Percentiles rank a stretch among this genome's conserved stretches.
Evolutionary conservation across 2,888 invertebrate species (phyloP).

Genomic region (Troglohyphantes excavatus): DNA sequence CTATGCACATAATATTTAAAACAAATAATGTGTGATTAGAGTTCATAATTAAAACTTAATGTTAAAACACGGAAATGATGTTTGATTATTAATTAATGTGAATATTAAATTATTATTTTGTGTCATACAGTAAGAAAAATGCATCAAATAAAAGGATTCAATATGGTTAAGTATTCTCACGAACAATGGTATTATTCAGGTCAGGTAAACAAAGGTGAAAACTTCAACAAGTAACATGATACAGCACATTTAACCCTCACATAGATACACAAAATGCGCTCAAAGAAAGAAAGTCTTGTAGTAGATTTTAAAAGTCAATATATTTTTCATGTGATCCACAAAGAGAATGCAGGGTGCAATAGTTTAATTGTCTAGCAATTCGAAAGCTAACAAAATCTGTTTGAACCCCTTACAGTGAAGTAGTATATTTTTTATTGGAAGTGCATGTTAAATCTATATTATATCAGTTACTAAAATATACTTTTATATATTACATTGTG

Average conservation of each 20-base stretch:
- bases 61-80: not conserved
- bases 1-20: not conserved
- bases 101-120: not conserved
- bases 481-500: not conserved
- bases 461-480: not conserved
- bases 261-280: not conserved
- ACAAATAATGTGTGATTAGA: not conserved
- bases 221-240: not conserved
- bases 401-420: too few species aligned
- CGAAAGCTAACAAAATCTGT: not conserved
- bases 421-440: too few species aligned
- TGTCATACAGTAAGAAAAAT: not conserved
- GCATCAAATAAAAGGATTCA: not conserved
- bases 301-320: slow-evolving; percentile 25
- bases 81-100: too few species aligned
- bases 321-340: too few species aligned
- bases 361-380: not conserved
- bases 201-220: slow-evolving; percentile 3
- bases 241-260: not conserved
- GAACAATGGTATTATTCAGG: not conserved
- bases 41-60: not conserved
- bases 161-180: not conserved
- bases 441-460: too few species aligned
- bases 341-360: too few species aligned
- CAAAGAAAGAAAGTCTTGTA: slow-evolving; percentile 33